A percentile compares a stretch with the other conserved stretches of the same genome.
Evolutionary conservation across 2,797 vertebrate genomes (phyloP).

Genomic region (Enteromius viviparus): DNA sequence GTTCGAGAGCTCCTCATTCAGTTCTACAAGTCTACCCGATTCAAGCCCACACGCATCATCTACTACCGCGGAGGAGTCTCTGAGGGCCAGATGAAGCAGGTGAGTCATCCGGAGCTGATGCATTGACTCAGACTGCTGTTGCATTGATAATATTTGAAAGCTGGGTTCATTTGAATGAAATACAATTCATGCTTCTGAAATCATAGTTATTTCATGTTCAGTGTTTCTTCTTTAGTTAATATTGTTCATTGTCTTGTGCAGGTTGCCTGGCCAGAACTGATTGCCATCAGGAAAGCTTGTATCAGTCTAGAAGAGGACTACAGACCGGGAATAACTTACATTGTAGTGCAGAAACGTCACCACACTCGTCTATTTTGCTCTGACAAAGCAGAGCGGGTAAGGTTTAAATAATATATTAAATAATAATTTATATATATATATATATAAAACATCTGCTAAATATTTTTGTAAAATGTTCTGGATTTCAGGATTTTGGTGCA

Average conservation of each 20-base stretch:
- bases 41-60: slow-evolving; percentile 97
- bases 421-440: too few relatives aligned
- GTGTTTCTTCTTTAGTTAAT: not conserved
- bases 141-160: not conserved
- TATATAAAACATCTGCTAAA: not conserved
- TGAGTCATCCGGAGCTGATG: slow-evolving; percentile 58
- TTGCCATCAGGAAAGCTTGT: slow-evolving; percentile 97
- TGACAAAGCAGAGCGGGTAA: slow-evolving; percentile 96
- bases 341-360: slow-evolving; percentile 98
- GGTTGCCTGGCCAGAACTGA: slow-evolving; percentile 98
- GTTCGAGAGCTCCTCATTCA: slow-evolving; percentile 96
- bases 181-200: not conserved
- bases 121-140: not conserved
- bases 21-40: slow-evolving; percentile 98
- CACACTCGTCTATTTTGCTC: slow-evolving; percentile 98
- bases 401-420: slow-evolving; percentile 44
- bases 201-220: not conserved
- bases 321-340: slow-evolving; percentile 96
- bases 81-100: slow-evolving; percentile 99
- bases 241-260: slow-evolving; percentile 57
- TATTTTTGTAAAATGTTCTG: not conserved
- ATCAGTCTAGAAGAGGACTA: slow-evolving; percentile 99
- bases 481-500: not conserved
- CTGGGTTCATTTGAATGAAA: not conserved
- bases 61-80: slow-evolving; percentile 98